A percentile compares a stretch with the other conserved stretches of the same genome.
These are phyloP conservation scores for Mesitornis unicolor DNA, from an alignment of 2,113 vertebrate species.

Conservation along the genomic window DNA sequence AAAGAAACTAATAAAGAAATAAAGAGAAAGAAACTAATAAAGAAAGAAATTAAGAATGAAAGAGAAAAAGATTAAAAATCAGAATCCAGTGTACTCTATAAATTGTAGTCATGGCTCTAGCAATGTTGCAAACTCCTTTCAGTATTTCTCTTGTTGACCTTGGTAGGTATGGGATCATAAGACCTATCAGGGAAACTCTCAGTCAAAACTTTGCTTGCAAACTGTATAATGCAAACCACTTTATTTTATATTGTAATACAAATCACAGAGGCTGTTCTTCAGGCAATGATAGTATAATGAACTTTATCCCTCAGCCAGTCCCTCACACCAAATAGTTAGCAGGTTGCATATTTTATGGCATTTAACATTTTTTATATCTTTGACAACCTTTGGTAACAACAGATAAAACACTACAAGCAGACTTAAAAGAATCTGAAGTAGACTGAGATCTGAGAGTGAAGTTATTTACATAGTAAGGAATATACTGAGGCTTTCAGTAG, in stretches of 20 bases:
- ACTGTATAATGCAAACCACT: neutral
- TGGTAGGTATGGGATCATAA: fast-evolving
- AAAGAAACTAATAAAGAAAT: no score
- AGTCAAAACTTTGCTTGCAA: neutral
- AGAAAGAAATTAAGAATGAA: no score
- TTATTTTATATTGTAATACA: neutral
- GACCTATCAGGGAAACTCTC: neutral
- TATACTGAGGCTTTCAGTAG: neutral
- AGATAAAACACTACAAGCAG: neutral
- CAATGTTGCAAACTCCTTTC: neutral
- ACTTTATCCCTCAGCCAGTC: neutral
- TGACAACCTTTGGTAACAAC: neutral
- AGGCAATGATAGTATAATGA: neutral
- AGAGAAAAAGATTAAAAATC: no score
- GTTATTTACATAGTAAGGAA: neutral
- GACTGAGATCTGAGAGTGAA: neutral
- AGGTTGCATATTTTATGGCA: neutral
- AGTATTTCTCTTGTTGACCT: neutral
- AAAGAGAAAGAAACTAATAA: no score
- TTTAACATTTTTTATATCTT: neutral
- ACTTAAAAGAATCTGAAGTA: neutral
- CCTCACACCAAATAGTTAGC: neutral
- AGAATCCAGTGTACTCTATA: neutral
- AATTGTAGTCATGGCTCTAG: neutral
- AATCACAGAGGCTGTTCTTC: neutral